Base-by-base conservation (phyloP, 2,113 vertebrate species). In the Oreochromis niloticus region DNA sequence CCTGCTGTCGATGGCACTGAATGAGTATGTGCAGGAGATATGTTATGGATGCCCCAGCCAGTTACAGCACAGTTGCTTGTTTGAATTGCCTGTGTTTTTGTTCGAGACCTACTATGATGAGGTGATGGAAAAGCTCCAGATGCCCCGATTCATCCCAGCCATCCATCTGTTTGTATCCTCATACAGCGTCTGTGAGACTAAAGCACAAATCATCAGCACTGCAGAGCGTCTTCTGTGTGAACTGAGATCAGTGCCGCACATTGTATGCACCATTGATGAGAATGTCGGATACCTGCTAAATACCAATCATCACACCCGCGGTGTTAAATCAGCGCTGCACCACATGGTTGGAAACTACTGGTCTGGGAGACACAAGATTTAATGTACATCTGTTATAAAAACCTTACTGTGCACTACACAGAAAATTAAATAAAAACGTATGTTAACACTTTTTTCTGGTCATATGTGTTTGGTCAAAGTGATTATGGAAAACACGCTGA, bases 221-320 rank as follows among this genome's bases (percentile, higher is more conserved):
- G 16, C 48, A 8, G 16, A 50, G 2, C 1, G 2, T 4, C 48
- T 50, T 50, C 48, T 50, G 16, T 50, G 14, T 50, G 16, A 50
- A 0, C 46, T 48, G 14, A 7, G 14, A 48, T 48, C 48, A 17
- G 48, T 50, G 7, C 46, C 2, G 2, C 46, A 48, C 14, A 48
- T 16, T 7, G 14, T 17, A 0, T 48, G 46, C 7, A 17, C 46
- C 16, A 48, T 0, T 8, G 48, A 17, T 17, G 3, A 50, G 48
- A 50, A 50, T 3, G 3, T 50, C 0, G 4, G 48, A 17, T 50
- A 50, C 7, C 48, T 52, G 48, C 17, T 9, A 52, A 9, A 52
- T 2, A 9, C 48, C 2, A 19, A 4, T 19, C 16, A 4, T 19
- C 16, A 50, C 2, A 19, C 16, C 48, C 2, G 0, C 7, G 4